phyloP scores from a whole-genome alignment of 2,797 vertebrate genomes.

The Darevskia nairensis region DNA sequence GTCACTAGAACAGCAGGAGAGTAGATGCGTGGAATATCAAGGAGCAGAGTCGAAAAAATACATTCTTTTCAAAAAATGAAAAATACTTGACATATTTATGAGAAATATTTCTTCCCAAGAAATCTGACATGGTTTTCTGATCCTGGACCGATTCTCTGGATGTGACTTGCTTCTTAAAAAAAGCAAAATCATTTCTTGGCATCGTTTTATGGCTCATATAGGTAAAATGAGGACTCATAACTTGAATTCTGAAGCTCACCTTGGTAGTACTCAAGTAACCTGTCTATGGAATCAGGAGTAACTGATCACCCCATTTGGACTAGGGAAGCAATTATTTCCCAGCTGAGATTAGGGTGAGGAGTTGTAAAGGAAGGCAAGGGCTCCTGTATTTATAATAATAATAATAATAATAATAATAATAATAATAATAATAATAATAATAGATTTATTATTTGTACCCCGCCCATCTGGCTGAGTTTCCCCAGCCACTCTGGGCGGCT shows the following conservation, averaged over 20 bases:
- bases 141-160: not conserved
- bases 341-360: not conserved
- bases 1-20: not conserved
- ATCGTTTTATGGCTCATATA: not conserved
- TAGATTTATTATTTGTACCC: no score
- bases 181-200: not conserved
- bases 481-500: no score
- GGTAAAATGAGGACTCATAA: not conserved
- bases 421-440: no score
- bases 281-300: not conserved
- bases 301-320: not conserved
- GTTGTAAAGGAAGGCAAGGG: not conserved
- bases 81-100: conserved; percentile 20
- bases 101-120: not conserved
- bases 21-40: conserved; percentile 11
- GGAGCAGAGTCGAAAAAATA: not conserved
- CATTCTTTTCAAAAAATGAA: not conserved
- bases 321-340: not conserved
- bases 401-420: no score
- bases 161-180: not conserved
- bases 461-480: no score
- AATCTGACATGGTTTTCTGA: not conserved
- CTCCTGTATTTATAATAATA: not conserved
- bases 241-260: not conserved
- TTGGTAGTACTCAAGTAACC: not conserved